phyloP scores from a whole-genome alignment of 2,797 vertebrate genomes.

The Eulemur rubriventer region DNA sequence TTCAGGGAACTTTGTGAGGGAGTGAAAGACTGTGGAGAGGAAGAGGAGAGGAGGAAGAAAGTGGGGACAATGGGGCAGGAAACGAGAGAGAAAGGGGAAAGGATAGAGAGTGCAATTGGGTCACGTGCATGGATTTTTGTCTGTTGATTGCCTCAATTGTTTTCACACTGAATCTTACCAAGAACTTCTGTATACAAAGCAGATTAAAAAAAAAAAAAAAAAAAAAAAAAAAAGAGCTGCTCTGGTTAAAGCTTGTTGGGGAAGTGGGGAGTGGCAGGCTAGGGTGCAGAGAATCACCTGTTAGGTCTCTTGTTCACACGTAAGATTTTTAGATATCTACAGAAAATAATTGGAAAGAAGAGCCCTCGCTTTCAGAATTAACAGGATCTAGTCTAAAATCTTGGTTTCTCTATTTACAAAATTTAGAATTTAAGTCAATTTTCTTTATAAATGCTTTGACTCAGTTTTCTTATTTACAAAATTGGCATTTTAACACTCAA shows the following conservation, averaged over 20 bases:
- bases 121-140: neutral
- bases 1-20: neutral
- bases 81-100: neutral
- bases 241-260: neutral
- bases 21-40: neutral
- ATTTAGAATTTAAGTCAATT: neutral
- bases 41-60: neutral
- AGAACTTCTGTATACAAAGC: neutral
- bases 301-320: neutral
- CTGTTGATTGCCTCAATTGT: neutral
- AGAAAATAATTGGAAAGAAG: neutral
- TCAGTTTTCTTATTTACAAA: neutral
- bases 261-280: fast-evolving
- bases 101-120: neutral
- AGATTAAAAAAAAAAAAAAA: neutral
- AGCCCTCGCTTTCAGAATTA: neutral
- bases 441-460: neutral
- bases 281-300: fast-evolving
- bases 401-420: neutral
- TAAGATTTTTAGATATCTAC: neutral
- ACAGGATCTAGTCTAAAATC: neutral
- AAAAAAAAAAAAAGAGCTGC: neutral
- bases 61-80: fast-evolving
- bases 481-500: neutral
- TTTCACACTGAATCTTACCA: neutral